Evolutionary conservation across 1,140 invertebrate genomes (phyloP).

Genomic region (Adoxophyes honmai): DNA sequence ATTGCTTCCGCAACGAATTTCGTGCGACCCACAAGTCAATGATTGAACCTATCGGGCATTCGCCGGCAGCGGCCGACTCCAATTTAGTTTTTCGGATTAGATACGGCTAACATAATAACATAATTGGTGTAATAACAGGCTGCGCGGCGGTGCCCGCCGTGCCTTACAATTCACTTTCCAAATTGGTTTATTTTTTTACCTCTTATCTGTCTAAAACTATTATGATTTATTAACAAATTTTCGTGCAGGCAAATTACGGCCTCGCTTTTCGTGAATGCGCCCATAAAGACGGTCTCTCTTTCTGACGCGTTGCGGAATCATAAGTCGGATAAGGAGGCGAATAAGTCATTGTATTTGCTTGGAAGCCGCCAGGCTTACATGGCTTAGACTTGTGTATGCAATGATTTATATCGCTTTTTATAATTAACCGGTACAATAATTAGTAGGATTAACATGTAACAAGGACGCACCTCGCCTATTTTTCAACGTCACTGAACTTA

Average conservation of each 20-base stretch:
- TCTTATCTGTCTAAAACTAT: slow-evolving; percentile 73
- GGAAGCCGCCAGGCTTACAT: slow-evolving; percentile 48
- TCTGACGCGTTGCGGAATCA: slow-evolving; percentile 33
- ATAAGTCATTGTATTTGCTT: slow-evolving; percentile 56
- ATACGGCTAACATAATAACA: slow-evolving; percentile 76
- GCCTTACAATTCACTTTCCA: slow-evolving; percentile 77
- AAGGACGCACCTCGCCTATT: slow-evolving; percentile 41
- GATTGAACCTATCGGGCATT: slow-evolving; percentile 72
- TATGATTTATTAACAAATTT: slow-evolving; percentile 76
- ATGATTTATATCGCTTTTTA: slow-evolving; percentile 69
- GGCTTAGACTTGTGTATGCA: slow-evolving; percentile 48
- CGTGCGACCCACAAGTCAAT: slow-evolving; percentile 73
- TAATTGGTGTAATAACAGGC: slow-evolving; percentile 76
- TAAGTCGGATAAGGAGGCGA: slow-evolving; percentile 49
- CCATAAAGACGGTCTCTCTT: slow-evolving; percentile 45
- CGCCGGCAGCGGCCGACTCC: slow-evolving; percentile 72
- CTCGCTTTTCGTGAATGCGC: slow-evolving; percentile 50
- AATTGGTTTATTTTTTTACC: slow-evolving; percentile 75
- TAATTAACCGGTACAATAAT: slow-evolving; percentile 72
- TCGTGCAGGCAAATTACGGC: slow-evolving; percentile 73
- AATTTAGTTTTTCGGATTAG: slow-evolving; percentile 77
- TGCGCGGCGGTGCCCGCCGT: slow-evolving; percentile 54
- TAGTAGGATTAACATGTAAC: slow-evolving; percentile 71
- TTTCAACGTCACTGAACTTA: slow-evolving; percentile 53
- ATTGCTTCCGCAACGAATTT: slow-evolving; percentile 77